Base-by-base conservation (phyloP, 2,113 vertebrate genomes). In the Willisornis vidua region DNA sequence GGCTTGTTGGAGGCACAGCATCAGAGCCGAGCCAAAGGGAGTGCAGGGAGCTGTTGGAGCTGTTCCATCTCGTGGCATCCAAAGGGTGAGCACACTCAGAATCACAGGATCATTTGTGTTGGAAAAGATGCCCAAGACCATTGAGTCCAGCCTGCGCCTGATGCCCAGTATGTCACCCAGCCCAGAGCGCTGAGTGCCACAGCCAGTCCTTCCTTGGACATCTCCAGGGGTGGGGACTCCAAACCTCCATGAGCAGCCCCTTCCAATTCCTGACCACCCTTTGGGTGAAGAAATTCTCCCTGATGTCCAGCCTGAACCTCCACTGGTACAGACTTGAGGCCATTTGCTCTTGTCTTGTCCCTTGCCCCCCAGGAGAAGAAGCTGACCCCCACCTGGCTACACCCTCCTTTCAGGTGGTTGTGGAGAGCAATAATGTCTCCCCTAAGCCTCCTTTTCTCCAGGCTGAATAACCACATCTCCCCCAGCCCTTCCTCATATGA, bases 111-210 rank as follows among this genome's bases (percentile, higher is more conserved):
- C 26, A 15, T 29, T 29, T 4, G 16, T 14, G 72, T 1, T 70
- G 71, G 49, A 22, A 70, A 90, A 70, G 1, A 7, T 8, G 6
- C 48, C 25, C 25, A 5, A 19, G 19, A 1, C 3, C 25, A 61
- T 2, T 0, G 0, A 67, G n/a, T 6, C 46, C 33, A 0, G 8
- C 3, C n/a, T 48, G 28, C 61, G 54, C 8, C 37, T 0, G 0
- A 61, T 54, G 0, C 5, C 29, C 62, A 54, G 46, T 13, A 18
- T 83, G 46, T 48, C n/a, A 12, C 26, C 33, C 61, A 52, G 37
- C 15, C 24, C 62, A 61, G 78, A 68, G 55, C 28, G 0, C 78
- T 61, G 7, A 75, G 54, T 54, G 78, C n/a, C 48, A 82, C 23
- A 0, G 9, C 61, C 54, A 89, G 23, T 1, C 24, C 7, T 43